These are phyloP conservation scores for Aplochiton taeniatus DNA, from an alignment of 2,797 vertebrate genomes.

Conservation along the genomic window DNA sequence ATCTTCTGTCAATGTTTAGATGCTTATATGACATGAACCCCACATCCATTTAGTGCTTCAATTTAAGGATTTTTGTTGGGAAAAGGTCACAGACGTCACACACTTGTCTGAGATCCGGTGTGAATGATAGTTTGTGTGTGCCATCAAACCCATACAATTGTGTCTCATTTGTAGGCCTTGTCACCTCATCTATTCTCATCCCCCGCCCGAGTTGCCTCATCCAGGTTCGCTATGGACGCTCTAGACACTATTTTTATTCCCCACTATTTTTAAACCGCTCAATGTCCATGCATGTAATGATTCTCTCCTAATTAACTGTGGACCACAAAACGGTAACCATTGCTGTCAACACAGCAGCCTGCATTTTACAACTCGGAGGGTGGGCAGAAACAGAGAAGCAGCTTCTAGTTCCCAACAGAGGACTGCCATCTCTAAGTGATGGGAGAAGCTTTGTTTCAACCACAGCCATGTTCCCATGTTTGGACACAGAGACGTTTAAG, in stretches of 20 bases:
- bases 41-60: no score
- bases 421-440: constrained; percentile 42
- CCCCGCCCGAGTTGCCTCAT: no score
- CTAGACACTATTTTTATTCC: background rate
- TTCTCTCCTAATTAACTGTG: constrained; percentile 1
- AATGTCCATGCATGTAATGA: background rate
- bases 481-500: background rate
- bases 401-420: constrained; percentile 7
- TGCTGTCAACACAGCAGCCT: background rate
- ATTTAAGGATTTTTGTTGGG: no score
- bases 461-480: constrained; percentile 35
- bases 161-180: no score
- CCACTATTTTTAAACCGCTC: background rate
- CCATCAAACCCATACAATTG: no score
- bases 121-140: no score
- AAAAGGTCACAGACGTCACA: no score
- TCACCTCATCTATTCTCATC: no score
- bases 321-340: background rate
- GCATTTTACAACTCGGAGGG: background rate
- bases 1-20: no score
- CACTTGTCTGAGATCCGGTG: no score
- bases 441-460: constrained; percentile 40
- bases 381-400: background rate
- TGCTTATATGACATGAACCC: no score
- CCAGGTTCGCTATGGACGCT: no score